Conservation (phyloP, 2,797 vertebrate species). For the Cercopithecus diana region DNA sequence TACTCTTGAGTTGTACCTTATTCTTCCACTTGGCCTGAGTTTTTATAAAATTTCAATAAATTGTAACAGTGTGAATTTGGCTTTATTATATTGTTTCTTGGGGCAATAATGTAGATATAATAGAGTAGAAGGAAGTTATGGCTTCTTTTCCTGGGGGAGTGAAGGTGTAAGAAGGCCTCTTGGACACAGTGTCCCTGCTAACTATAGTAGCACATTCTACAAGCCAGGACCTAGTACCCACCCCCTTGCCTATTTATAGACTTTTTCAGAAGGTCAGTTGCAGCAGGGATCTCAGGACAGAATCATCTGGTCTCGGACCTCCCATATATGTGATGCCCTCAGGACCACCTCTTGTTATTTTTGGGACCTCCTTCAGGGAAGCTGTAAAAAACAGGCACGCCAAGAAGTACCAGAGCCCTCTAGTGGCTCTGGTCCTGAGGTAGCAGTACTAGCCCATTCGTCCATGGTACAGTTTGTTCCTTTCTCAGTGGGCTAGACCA, state of each 20-base stretch:
- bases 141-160: slow-evolving; percentile 10
- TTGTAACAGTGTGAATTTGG: slow-evolving; percentile 63
- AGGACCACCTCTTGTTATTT: slow-evolving; percentile 34
- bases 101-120: not conserved
- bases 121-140: slow-evolving; percentile 18
- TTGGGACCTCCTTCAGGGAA: not conserved
- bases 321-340: not conserved
- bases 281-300: slow-evolving; percentile 32
- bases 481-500: slow-evolving; percentile 48
- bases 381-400: not conserved
- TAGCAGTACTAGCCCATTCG: not conserved
- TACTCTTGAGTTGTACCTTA: slow-evolving; percentile 1
- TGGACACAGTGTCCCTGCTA: slow-evolving; percentile 75
- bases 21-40: slow-evolving; percentile 64
- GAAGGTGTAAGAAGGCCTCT: slow-evolving; percentile 52
- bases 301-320: slow-evolving; percentile 1
- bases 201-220: slow-evolving; percentile 72
- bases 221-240: slow-evolving; percentile 58
- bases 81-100: slow-evolving; percentile 53
- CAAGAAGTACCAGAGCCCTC: not conserved
- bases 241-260: slow-evolving; percentile 75
- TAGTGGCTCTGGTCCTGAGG: not conserved
- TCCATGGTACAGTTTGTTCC: not conserved
- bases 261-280: slow-evolving; percentile 68
- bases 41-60: slow-evolving; percentile 79